Evolutionary conservation across 2,113 vertebrate genomes (phyloP).

Genomic region (Protobothrops mucrosquamatus): DNA sequence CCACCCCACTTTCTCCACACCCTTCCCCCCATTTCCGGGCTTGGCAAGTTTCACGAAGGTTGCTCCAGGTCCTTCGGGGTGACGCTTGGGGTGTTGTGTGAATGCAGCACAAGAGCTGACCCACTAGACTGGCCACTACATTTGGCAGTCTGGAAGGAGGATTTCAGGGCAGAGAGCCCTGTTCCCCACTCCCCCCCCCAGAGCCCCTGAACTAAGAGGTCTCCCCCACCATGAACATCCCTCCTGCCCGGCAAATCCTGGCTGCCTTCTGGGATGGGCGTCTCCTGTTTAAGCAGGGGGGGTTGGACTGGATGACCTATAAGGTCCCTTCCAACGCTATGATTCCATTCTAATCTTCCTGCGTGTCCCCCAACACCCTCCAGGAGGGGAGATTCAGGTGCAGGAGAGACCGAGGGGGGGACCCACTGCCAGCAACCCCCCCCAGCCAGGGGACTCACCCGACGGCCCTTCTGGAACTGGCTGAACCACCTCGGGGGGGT

Average conservation of each 20-base stretch:
- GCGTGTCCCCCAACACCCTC: neutral
- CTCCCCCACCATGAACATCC: neutral
- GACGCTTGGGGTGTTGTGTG: neutral
- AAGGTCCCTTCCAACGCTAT: too few species aligned
- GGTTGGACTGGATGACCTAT: too few species aligned
- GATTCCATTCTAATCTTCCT: too few species aligned
- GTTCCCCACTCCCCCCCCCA: neutral
- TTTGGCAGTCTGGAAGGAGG: neutral
- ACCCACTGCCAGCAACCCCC: neutral
- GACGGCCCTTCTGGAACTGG: slow-evolving; percentile 72
- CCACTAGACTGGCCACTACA: neutral
- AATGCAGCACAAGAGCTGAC: neutral
- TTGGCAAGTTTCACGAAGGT: neutral
- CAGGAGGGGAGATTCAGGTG: neutral
- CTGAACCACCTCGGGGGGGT: slow-evolving; percentile 79
- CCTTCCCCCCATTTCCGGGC: neutral
- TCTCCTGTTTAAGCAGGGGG: too few species aligned
- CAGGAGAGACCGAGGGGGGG: neutral
- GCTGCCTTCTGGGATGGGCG: neutral
- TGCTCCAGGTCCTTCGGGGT: neutral
- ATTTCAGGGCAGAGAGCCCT: neutral
- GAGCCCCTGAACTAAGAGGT: neutral
- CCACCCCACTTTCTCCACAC: too few species aligned
- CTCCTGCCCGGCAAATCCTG: neutral
- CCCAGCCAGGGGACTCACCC: slow-evolving; percentile 62